Evolutionary conservation across 1,140 invertebrate species (phyloP).

Genomic region (Cotesia vestalis): DNA sequence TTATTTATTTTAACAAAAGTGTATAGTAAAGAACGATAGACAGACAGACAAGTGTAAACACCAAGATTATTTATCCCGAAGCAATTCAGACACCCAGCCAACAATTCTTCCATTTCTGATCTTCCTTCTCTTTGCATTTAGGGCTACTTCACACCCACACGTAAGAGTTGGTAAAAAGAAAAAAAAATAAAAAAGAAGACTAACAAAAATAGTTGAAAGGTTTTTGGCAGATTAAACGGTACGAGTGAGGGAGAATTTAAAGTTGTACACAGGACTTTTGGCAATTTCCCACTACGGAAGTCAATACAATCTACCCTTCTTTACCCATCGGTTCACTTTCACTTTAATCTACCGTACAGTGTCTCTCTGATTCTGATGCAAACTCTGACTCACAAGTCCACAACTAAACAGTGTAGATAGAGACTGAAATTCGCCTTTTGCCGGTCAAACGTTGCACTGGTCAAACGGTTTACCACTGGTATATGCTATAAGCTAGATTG

Average conservation of each 20-base stretch:
- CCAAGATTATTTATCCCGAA: conserved; percentile 36
- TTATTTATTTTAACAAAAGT: conserved; percentile 51
- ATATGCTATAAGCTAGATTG: too few relatives aligned
- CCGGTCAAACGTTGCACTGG: conserved; percentile 6
- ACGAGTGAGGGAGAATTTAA: conserved; percentile 36
- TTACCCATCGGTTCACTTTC: conserved; percentile 35
- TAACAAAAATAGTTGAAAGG: conserved; percentile 55
- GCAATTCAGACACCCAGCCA: conserved; percentile 40
- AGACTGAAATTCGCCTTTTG: conserved; percentile 17
- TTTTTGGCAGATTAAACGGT: conserved; percentile 53
- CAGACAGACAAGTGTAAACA: conserved; percentile 23
- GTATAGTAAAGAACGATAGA: conserved; percentile 25
- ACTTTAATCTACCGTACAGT: conserved; percentile 1
- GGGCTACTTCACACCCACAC: background rate
- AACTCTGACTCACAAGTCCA: background rate
- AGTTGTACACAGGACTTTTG: conserved; percentile 43
- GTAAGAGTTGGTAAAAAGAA: background rate
- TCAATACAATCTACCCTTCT: conserved; percentile 43
- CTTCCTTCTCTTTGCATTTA: background rate
- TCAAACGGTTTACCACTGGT: background rate
- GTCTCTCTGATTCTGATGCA: background rate
- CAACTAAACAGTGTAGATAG: background rate
- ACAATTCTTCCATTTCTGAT: background rate
- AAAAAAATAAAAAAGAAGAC: conserved; percentile 17
- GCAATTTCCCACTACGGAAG: conserved; percentile 51